Evolutionary conservation across 2,797 vertebrate species (phyloP), one percentile per base, ranked within the genome.

Genomic region (Nasua narica): DNA sequence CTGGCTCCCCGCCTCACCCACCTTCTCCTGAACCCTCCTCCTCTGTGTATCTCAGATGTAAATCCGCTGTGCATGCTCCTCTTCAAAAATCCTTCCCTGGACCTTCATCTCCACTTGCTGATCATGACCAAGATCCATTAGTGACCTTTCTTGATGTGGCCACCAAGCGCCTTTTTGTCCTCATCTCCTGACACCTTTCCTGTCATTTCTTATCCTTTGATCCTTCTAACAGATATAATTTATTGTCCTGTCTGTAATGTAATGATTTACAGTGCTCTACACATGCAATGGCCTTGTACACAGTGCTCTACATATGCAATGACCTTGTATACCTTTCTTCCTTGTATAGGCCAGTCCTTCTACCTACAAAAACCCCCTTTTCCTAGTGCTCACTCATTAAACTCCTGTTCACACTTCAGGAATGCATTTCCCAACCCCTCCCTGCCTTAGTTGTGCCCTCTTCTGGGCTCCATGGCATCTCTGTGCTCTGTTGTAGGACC

Each of bases 161-260:
- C 2, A 25, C 54, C 21, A 15, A 19, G 4, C 5, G 6, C 9
- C 19, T 23, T 32, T 92, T 54, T 54, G 78, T 7, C n/a, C 40
- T 94, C 54, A 72, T 82, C 62, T 54, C 11, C 32, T 48, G 48
- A 50, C 29, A 43, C 19, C 5, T 50, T 52, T 48, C 14, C 65
- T 54, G 54, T 2, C 54, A 70, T 92, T 85, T 95, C 37, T 84
- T 48, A 19, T 32, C 40, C 77, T 96, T 90, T 35, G 82, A 52
- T 67, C 40, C 8, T 54, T 92, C 76, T 32, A 46, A 78, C 40
- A 74, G 56, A 16, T 77, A 50, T 1, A 48, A 67, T n/a, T 56
- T 79, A 58, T 90, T 35, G 2, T 13, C 48, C 8, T 15, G 10
- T 43, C 54, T 70, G 29, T 40, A 85, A 35, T 19, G 83, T 79